phyloP scores from a whole-genome alignment of 2,113 vertebrate genomes.

The Xenopus borealis region DNA sequence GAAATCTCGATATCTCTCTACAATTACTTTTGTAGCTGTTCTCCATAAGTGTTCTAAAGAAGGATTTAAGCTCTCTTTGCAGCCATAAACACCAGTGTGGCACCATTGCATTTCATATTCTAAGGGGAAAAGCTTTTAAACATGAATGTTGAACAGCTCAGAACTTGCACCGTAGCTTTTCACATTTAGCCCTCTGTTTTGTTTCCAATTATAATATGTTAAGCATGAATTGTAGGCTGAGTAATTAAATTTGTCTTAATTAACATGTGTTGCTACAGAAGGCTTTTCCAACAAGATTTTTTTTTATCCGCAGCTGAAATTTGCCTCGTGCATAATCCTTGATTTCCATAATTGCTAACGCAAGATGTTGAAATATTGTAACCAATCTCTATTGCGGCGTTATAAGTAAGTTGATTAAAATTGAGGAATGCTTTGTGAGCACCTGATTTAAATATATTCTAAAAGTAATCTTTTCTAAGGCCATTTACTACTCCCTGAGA shows the following conservation, averaged over 20 bases:
- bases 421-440: conserved; percentile 9
- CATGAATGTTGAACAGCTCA: conserved; percentile 28
- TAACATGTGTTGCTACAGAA: conserved; percentile 54
- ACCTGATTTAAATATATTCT: conserved; percentile 31
- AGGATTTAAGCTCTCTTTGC: conserved; percentile 17
- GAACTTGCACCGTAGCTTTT: background rate
- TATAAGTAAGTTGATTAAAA: conserved; percentile 24
- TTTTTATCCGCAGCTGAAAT: conserved; percentile 24
- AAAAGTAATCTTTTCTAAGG: conserved; percentile 38
- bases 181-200: conserved; percentile 36
- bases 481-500: conserved; percentile 12
- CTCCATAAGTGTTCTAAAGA: background rate
- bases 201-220: conserved; percentile 49
- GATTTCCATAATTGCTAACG: conserved; percentile 29
- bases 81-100: background rate
- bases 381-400: conserved; percentile 15
- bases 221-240: conserved; percentile 51
- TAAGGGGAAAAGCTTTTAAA: conserved; percentile 3
- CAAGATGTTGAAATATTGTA: conserved; percentile 37
- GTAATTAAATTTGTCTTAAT: conserved; percentile 61
- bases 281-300: conserved; percentile 24
- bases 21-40: conserved; percentile 4
- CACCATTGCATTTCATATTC: conserved; percentile 14
- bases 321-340: conserved; percentile 22
- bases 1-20: background rate